Evolutionary conservation across 53 echinoderm and acorn worm genomes (phyloP).

Genomic region (Holothuria leucospilota): DNA sequence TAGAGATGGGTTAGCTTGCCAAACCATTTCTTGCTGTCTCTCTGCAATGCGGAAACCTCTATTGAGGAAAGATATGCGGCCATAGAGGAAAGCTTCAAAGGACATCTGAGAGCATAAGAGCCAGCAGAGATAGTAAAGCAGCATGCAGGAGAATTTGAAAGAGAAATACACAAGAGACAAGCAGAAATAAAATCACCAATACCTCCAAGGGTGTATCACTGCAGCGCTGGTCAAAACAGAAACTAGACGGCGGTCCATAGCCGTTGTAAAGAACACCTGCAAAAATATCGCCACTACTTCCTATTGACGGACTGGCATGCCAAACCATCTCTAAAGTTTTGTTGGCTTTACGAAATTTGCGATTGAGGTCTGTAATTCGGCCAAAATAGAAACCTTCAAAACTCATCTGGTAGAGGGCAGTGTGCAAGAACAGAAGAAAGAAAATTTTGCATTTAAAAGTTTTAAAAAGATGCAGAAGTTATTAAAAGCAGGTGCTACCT

Average conservation of each 20-base stretch:
- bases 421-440: constrained; percentile 26
- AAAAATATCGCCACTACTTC: constrained; percentile 49
- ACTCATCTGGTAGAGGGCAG: constrained; percentile 41
- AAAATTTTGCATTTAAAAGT: neutral
- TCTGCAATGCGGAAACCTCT: constrained; percentile 32
- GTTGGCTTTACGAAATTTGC: constrained; percentile 32
- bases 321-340: constrained; percentile 56
- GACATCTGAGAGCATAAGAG: constrained; percentile 47
- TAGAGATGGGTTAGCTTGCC: constrained; percentile 53
- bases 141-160: neutral
- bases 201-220: constrained; percentile 59
- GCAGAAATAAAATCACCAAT: neutral
- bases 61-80: constrained; percentile 53
- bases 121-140: neutral
- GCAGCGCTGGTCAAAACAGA: constrained; percentile 55
- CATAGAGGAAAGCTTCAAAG: constrained; percentile 58
- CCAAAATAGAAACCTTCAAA: constrained; percentile 64
- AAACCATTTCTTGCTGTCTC: constrained; percentile 53
- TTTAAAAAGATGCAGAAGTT: neutral
- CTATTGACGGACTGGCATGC: constrained; percentile 58
- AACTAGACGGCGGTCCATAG: constrained; percentile 54
- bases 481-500: constrained; percentile 60
- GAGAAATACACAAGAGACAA: neutral
- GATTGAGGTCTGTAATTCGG: constrained; percentile 48
- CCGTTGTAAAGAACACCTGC: constrained; percentile 56